phyloP scores from a whole-genome alignment of 2,888 invertebrate genomes.

The Tachystola acroxantha region DNA sequence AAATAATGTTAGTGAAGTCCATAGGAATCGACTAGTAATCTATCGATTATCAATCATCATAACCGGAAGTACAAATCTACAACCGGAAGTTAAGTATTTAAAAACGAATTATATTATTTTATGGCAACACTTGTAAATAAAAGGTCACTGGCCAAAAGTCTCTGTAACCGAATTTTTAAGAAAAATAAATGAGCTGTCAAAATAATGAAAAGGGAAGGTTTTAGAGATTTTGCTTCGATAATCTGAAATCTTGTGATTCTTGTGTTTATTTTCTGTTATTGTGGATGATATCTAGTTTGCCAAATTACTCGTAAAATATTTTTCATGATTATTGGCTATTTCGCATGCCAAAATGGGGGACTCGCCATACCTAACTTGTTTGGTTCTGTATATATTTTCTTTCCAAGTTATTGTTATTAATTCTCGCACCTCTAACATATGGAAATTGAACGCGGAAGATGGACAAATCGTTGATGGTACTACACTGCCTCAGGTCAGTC shows the following conservation, averaged over 20 bases:
- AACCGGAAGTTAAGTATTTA: too few relatives aligned
- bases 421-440: conserved; percentile 89
- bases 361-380: conserved; percentile 78
- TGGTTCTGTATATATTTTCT: conserved; percentile 84
- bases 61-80: too few relatives aligned
- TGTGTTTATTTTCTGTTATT: conserved; percentile 34
- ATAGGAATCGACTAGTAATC: neutral
- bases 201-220: conserved; percentile 35
- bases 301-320: conserved; percentile 23
- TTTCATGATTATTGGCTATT: conserved; percentile 29
- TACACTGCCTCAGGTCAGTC: conserved; percentile 74
- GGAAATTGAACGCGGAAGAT: conserved; percentile 88
- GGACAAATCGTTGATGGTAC: conserved; percentile 85
- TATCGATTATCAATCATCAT: too few relatives aligned
- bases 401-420: conserved; percentile 85
- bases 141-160: too few relatives aligned
- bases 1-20: conserved; percentile 29
- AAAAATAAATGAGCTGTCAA: too few relatives aligned
- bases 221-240: conserved; percentile 37
- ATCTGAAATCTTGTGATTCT: conserved; percentile 38
- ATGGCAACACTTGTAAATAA: conserved; percentile 1
- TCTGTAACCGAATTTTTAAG: too few relatives aligned
- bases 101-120: too few relatives aligned
- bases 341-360: conserved; percentile 70
- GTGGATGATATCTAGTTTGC: conserved; percentile 37